Percentiles rank a stretch among this genome's conserved stretches.
phyloP scores from a whole-genome alignment of 2,888 invertebrate genomes.

The Leucoma salicis region DNA sequence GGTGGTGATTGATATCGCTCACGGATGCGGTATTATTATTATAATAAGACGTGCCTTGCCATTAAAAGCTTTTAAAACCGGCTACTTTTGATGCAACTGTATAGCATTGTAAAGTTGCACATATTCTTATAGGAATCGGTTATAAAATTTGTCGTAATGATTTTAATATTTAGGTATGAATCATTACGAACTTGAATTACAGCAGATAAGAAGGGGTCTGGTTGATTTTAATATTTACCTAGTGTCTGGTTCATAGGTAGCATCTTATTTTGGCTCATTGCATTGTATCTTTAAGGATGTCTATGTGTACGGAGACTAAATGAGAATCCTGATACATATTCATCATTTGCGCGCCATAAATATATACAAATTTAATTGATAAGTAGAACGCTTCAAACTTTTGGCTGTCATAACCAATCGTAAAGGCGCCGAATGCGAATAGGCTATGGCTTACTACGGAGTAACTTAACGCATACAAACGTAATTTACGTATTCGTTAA shows the following conservation, averaged over 20 bases:
- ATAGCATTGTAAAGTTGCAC: no score
- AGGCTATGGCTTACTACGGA: conserved; percentile 14
- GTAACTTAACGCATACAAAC: conserved; percentile 25
- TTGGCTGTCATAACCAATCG: conserved; percentile 35
- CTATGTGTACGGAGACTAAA: no score
- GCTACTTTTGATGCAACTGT: conserved; percentile 11
- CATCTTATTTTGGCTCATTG: no score
- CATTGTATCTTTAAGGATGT: no score
- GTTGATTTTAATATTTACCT: no score
- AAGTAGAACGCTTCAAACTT: conserved; percentile 35
- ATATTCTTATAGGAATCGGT: conserved; percentile 29
- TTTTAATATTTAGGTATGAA: no score
- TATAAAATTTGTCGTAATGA: conserved; percentile 9
- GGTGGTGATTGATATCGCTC: conserved; percentile 59
- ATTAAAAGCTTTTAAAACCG: conserved; percentile 16
- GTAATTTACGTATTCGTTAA: conserved; percentile 10
- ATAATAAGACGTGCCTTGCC: conserved; percentile 47
- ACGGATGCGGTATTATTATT: conserved; percentile 50
- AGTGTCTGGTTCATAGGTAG: no score
- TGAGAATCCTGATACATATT: conserved; percentile 64
- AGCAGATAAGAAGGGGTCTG: no score
- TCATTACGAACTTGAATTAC: background rate
- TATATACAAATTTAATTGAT: conserved; percentile 47
- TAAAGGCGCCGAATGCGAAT: conserved; percentile 31
- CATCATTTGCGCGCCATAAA: conserved; percentile 43